phyloP scores from a whole-genome alignment of 64 coral and sea anemone species.

The Stichodactyla helianthus region DNA sequence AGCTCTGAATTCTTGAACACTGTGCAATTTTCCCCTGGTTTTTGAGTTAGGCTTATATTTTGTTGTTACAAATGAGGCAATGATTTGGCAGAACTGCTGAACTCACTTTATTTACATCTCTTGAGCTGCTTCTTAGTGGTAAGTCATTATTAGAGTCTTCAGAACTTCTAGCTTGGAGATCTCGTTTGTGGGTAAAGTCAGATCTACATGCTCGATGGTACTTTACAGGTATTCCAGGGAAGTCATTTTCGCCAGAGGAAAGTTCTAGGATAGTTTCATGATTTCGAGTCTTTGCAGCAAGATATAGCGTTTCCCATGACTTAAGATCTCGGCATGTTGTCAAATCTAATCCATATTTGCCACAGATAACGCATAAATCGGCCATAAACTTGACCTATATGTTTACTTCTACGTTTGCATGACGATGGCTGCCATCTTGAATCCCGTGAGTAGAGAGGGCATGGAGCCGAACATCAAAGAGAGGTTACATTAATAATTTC shows the following conservation, averaged over 20 bases:
- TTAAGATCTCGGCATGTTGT: slow-evolving; percentile 29
- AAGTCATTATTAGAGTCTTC: neutral
- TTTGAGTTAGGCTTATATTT: slow-evolving; percentile 16
- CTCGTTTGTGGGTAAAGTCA: slow-evolving; percentile 63
- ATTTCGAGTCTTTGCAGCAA: slow-evolving; percentile 17
- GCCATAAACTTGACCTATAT: neutral
- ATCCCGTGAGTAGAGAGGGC: neutral
- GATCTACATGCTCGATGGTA: slow-evolving; percentile 52
- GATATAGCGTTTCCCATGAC: slow-evolving; percentile 37
- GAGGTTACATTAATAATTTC: neutral
- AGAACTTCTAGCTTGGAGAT: slow-evolving; percentile 16
- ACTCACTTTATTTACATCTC: neutral
- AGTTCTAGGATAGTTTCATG: slow-evolving; percentile 27
- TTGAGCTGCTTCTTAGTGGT: neutral
- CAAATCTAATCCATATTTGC: neutral
- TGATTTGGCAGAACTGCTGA: slow-evolving; percentile 15
- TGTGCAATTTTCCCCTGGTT: slow-evolving; percentile 16
- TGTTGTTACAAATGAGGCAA: slow-evolving; percentile 47
- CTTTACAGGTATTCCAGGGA: slow-evolving; percentile 46
- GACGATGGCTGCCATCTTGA: neutral
- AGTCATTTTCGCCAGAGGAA: slow-evolving; percentile 49
- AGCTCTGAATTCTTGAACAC: slow-evolving; percentile 51
- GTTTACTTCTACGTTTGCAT: neutral
- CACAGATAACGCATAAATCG: neutral
- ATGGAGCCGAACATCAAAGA: neutral